Evolutionary conservation across 2,113 vertebrate species (phyloP).

Genomic region (Corythoichthys haematopterus): DNA sequence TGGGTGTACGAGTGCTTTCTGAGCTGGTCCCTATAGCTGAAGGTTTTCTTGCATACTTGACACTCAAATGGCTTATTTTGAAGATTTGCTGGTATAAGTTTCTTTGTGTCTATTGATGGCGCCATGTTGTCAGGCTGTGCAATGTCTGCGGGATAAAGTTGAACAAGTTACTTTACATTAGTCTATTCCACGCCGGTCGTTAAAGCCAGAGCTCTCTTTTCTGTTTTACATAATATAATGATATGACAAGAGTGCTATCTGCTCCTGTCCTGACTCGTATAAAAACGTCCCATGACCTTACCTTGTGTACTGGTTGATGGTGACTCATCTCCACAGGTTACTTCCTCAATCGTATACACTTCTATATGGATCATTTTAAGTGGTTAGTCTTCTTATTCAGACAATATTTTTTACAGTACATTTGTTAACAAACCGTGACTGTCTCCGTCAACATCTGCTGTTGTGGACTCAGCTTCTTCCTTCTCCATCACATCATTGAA

Average conservation of each 20-base stretch:
- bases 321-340: no score
- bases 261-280: no score
- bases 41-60: constrained; percentile 53
- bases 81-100: not conserved
- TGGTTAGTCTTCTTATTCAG: no score
- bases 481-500: not conserved
- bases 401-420: no score
- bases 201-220: no score
- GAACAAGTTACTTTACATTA: not conserved
- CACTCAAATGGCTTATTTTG: constrained; percentile 42
- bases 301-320: no score
- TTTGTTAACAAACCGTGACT: constrained; percentile 19
- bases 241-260: no score
- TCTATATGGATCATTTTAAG: no score
- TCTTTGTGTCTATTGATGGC: not conserved
- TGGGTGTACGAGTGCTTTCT: constrained; percentile 54
- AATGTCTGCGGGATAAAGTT: constrained; percentile 1
- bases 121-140: not conserved
- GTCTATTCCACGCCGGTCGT: no score
- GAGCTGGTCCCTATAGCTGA: constrained; percentile 46
- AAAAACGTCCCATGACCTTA: no score
- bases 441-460: not conserved
- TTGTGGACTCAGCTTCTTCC: rapidly evolving
- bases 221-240: no score
- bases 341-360: no score